A percentile compares a stretch with the other conserved stretches of the same genome.
These are phyloP conservation scores for Halcyon senegalensis DNA, from an alignment of 2,113 vertebrate species.

Conservation along the genomic window DNA sequence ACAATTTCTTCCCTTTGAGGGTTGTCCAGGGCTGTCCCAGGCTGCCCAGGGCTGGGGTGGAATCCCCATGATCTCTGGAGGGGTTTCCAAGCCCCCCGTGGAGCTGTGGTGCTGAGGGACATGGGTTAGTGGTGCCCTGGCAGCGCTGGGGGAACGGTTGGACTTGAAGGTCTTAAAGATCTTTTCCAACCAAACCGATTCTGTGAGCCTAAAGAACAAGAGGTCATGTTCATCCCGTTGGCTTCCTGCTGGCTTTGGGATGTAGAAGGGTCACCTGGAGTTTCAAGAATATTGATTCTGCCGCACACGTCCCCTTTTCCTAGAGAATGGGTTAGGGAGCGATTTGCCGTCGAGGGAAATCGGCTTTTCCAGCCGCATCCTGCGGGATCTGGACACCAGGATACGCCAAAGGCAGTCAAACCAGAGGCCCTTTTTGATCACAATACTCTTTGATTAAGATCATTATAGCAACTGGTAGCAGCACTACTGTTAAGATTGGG, in stretches of 20 bases:
- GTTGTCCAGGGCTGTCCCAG: not conserved
- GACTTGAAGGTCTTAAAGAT: not conserved
- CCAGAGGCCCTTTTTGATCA: slow-evolving; percentile 47
- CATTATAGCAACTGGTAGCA: slow-evolving; percentile 60
- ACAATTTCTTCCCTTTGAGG: not conserved
- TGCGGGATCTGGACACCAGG: not conserved
- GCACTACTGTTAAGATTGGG: slow-evolving; percentile 28
- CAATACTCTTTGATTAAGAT: slow-evolving; percentile 68
- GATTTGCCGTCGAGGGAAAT: not conserved
- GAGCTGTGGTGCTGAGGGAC: not conserved
- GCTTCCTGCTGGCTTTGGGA: not conserved
- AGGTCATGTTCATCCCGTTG: not conserved
- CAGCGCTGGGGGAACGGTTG: not conserved
- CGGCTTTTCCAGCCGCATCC: not conserved
- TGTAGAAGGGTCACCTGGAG: not conserved
- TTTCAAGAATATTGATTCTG: not conserved
- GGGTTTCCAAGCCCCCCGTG: not conserved
- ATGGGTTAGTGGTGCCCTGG: not conserved
- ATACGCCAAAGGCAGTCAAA: not conserved
- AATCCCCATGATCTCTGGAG: not conserved
- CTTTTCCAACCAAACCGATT: not conserved
- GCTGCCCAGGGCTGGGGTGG: not conserved
- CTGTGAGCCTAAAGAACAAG: not conserved
- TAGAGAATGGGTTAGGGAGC: not conserved
- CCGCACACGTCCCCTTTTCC: not conserved